Evolutionary conservation across 2,888 invertebrate genomes (phyloP), one percentile per base, ranked within the genome.

Genomic region (Apodemia zela): DNA sequence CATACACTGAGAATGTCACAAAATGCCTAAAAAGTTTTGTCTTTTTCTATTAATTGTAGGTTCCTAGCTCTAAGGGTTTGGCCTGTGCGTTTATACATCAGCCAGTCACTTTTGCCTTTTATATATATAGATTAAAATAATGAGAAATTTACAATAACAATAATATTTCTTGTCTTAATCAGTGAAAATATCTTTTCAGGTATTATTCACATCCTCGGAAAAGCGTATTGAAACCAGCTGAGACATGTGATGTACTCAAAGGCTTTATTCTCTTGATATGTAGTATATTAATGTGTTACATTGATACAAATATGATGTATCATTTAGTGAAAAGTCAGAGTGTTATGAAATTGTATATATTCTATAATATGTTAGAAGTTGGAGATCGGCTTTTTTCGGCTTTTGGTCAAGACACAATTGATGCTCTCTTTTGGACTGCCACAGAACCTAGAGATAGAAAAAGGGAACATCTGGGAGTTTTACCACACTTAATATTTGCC

Each of bases 361-460:
- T 99, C 91, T 99, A 98, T 86, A 99, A 99, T 84, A 99, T 99
- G 98, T 90, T 99, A 66, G 99, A 99, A 92, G 98, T 98, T 61
- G 98, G 98, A 15, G 99, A 99, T 88, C 93, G 98, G 69, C 89
- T 99, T 70, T 96, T 99, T 79, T 98, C 98, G 65, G 98, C 98
- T 42, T 98, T 98, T 89, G 99, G 99, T 0, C 98, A 99, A 89
- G 99, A 99, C 80, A 98, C 98, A 10, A 96, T 99, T 68, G 99
- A 99, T 93, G 98, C 99, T 3, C 89, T 99, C 58, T 97, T 99
- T 80, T 99, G 99, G 98, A 99, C 99, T 5, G 99, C 99, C 0
- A 98, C 99, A 7, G 99, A 99, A 82, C 97, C 98, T 0, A 93
- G 96, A 75, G 96, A 96, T 63, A 93, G 96, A 66, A 95, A 96